phyloP scores from a whole-genome alignment of 2,797 vertebrate genomes.

The Neosilurus mollespiculum region DNA sequence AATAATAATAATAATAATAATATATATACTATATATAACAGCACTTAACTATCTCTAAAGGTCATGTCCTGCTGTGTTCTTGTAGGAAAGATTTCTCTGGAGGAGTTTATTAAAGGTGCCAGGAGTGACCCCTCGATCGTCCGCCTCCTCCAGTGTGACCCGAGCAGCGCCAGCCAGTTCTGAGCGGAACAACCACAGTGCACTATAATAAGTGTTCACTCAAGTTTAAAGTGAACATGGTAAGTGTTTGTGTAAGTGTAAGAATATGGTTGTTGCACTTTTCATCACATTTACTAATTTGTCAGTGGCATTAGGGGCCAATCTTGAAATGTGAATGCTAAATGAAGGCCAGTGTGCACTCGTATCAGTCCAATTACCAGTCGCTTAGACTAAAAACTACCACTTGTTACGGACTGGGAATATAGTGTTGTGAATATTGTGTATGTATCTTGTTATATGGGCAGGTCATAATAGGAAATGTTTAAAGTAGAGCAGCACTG shows the following conservation, averaged over 20 bases:
- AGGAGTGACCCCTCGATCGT: constrained; percentile 88
- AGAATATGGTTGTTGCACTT: constrained; percentile 3
- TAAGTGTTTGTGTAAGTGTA: constrained; percentile 31
- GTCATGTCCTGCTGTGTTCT: constrained; percentile 3
- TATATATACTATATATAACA: background rate
- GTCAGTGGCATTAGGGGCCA: constrained; percentile 10
- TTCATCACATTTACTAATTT: constrained; percentile 7
- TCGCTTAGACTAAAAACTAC: background rate
- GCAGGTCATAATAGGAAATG: background rate
- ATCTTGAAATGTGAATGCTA: constrained; percentile 24
- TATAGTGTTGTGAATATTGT: constrained; percentile 3
- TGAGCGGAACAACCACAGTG: constrained; percentile 56
- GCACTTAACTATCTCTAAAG: background rate
- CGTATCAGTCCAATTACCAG: background rate
- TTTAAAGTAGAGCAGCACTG: background rate
- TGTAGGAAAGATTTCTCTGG: constrained; percentile 82
- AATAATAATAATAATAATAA: too few species aligned
- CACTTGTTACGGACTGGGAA: constrained; percentile 13
- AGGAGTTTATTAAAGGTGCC: constrained; percentile 89
- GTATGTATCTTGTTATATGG: background rate
- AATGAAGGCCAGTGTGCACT: background rate
- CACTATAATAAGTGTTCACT: constrained; percentile 14
- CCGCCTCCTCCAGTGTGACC: constrained; percentile 84
- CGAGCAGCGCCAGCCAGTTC: constrained; percentile 84
- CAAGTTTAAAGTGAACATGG: constrained; percentile 24